These are phyloP conservation scores for Apamea anceps DNA, from an alignment of 2,888 invertebrate genomes.

Conservation along the genomic window DNA sequence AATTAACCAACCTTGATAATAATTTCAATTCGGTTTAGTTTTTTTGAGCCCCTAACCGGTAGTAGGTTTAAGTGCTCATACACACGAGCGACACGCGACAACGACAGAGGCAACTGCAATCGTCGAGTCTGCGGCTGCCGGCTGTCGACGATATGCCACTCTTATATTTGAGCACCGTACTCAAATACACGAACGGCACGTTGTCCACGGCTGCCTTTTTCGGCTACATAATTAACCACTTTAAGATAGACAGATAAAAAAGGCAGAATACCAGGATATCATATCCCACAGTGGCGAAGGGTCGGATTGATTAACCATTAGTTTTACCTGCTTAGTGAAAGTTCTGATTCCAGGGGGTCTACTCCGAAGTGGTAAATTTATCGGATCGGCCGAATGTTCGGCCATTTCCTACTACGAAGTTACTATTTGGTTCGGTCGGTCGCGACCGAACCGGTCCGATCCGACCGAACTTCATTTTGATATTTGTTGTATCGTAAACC, in stretches of 20 bases:
- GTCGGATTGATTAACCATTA: background rate
- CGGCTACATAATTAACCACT: background rate
- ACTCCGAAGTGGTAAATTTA: no score
- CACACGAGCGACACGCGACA: background rate
- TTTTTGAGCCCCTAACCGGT: background rate
- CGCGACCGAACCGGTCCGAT: no score
- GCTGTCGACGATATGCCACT: background rate
- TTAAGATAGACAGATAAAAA: background rate
- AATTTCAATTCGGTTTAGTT: background rate
- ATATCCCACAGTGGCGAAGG: background rate
- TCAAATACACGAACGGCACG: background rate
- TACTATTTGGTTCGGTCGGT: no score
- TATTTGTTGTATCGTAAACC: no score
- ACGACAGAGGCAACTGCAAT: background rate
- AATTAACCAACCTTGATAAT: background rate
- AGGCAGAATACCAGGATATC: background rate
- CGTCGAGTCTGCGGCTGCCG: background rate
- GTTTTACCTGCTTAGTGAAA: background rate
- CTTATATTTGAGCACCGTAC: background rate
- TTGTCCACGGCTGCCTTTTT: background rate
- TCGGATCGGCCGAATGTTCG: no score
- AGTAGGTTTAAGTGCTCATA: background rate
- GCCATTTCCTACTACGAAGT: no score
- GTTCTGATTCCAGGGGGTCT: constrained; percentile 10
- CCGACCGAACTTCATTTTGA: no score